Percentiles rank a stretch among this genome's conserved stretches.
Conservation (phyloP, 2,797 vertebrate genomes). For the Sciurus vulgaris region DNA sequence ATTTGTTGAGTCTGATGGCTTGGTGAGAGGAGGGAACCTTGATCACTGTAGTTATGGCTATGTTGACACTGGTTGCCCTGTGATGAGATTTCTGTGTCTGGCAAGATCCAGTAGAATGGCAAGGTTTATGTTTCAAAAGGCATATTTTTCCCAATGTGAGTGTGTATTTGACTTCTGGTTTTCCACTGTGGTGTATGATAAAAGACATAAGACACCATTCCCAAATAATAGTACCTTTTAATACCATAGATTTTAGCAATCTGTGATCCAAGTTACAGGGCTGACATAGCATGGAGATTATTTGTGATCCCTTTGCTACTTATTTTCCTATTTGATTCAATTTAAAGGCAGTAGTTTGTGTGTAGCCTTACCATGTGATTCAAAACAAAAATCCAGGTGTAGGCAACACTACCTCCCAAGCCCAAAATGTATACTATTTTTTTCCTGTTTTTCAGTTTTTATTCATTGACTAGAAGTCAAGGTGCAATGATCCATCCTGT, state of each 20-base stretch:
- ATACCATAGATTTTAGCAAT: background rate
- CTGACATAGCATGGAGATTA: too few species aligned
- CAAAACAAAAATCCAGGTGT: too few species aligned
- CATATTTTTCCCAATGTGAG: background rate
- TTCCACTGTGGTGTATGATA: too few species aligned
- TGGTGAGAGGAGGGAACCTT: background rate
- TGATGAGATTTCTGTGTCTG: background rate
- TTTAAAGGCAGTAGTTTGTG: too few species aligned
- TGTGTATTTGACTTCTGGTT: too few species aligned
- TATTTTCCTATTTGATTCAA: too few species aligned
- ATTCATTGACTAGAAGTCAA: background rate
- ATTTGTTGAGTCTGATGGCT: background rate
- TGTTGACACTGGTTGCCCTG: background rate
- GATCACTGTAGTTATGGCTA: background rate
- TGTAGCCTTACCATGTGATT: too few species aligned
- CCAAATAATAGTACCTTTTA: background rate
- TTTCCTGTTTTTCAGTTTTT: background rate
- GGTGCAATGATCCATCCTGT: background rate
- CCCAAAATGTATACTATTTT: too few species aligned
- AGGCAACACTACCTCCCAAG: too few species aligned
- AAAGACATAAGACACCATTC: background rate
- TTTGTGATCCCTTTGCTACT: too few species aligned
- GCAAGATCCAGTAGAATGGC: fast-evolving
- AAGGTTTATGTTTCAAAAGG: background rate
- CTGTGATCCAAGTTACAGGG: background rate